Evolutionary conservation across 2,888 invertebrate species (phyloP).

Genomic region (Agrochola circellaris): DNA sequence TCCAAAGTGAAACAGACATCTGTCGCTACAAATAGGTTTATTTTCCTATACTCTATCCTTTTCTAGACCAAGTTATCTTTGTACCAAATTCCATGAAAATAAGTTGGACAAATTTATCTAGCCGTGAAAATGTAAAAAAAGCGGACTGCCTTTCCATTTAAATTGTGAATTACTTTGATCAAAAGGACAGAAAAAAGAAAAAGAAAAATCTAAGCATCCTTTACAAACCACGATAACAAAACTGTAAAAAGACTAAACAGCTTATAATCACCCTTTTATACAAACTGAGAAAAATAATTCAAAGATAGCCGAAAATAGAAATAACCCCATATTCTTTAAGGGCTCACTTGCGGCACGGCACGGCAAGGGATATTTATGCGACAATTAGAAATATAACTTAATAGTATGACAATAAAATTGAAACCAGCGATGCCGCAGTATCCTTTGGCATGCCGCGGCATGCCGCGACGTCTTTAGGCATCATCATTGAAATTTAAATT

Average conservation of each 20-base stretch:
- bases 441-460: too few relatives aligned
- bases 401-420: too few relatives aligned
- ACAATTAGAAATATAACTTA: too few relatives aligned
- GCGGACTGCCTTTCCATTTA: neutral
- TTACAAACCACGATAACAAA: neutral
- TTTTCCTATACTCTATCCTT: neutral
- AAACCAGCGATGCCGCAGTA: too few relatives aligned
- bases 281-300: neutral
- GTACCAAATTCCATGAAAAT: neutral
- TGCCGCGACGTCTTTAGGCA: too few relatives aligned
- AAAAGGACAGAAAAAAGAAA: neutral
- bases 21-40: neutral
- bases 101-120: neutral
- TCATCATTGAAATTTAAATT: too few relatives aligned
- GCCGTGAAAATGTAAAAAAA: neutral
- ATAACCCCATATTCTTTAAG: too few relatives aligned
- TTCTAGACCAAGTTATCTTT: neutral
- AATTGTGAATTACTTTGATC: neutral
- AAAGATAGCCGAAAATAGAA: neutral
- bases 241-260: too few relatives aligned
- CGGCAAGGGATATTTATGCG: too few relatives aligned
- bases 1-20: too few relatives aligned
- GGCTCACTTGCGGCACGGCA: too few relatives aligned
- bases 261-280: neutral
- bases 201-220: neutral